Evolutionary conservation across 2,113 vertebrate species (phyloP).

Genomic region (Centropus unirufus): DNA sequence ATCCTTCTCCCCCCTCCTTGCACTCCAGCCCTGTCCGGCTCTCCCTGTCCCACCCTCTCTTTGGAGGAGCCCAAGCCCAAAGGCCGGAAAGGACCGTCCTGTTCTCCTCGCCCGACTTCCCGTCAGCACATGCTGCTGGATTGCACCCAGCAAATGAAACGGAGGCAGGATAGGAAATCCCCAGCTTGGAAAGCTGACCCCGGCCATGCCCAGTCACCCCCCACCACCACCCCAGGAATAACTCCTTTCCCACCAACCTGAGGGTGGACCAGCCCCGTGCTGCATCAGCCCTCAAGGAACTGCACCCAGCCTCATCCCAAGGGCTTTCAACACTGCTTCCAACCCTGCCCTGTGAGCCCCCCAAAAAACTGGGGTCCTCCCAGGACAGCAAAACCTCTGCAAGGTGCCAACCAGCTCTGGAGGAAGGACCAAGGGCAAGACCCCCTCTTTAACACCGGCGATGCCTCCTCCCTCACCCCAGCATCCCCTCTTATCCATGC

Average conservation of each 20-base stretch:
- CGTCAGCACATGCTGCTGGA: slow-evolving; percentile 30
- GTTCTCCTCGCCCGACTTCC: slow-evolving; percentile 58
- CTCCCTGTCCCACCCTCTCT: slow-evolving; percentile 44
- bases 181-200: neutral
- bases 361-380: neutral
- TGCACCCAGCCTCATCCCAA: neutral
- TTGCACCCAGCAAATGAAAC: neutral
- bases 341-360: neutral
- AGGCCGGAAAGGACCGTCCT: slow-evolving; percentile 49
- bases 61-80: slow-evolving; percentile 12
- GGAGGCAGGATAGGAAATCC: slow-evolving; percentile 24
- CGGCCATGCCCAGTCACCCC: neutral
- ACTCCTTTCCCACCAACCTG: neutral
- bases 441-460: neutral
- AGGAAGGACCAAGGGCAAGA: neutral
- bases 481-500: rapidly evolving
- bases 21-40: neutral
- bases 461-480: neutral
- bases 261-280: neutral
- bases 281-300: rapidly evolving
- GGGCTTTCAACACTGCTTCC: neutral
- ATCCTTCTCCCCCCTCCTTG: neutral
- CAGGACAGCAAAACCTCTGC: neutral
- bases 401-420: neutral
- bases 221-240: neutral